Conservation (phyloP, 2,113 vertebrate species). For the Phycodurus eques region DNA sequence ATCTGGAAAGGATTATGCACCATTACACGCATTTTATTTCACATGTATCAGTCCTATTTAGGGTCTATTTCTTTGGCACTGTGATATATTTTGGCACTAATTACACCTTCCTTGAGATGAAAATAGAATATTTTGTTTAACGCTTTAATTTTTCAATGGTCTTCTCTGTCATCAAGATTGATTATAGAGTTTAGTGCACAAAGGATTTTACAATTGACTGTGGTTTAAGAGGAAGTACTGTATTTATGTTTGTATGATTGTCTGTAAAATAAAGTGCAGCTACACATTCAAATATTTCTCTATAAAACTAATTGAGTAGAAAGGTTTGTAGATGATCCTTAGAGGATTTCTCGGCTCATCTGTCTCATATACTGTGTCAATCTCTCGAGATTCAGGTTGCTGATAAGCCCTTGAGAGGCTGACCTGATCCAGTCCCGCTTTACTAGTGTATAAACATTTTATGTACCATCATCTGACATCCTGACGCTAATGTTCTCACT, state of each 20-base stretch:
- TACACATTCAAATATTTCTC: conserved; percentile 3
- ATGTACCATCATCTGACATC: conserved; percentile 31
- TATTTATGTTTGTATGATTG: background rate
- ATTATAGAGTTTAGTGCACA: conserved; percentile 16
- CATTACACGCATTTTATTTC: conserved; percentile 37
- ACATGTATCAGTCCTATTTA: conserved; percentile 43
- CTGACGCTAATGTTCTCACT: conserved; percentile 37
- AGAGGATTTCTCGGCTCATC: conserved; percentile 46
- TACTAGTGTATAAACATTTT: conserved; percentile 33
- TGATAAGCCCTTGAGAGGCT: conserved; percentile 51
- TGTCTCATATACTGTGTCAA: conserved; percentile 27
- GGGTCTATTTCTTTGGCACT: conserved; percentile 29
- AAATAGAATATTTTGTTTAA: conserved; percentile 41
- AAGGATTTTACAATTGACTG: background rate
- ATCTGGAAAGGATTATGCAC: conserved; percentile 59
- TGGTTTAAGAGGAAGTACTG: background rate
- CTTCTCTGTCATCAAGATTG: conserved; percentile 41
- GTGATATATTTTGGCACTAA: conserved; percentile 39
- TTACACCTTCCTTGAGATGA: conserved; percentile 36
- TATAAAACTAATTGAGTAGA: conserved; percentile 17
- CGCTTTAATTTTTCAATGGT: conserved; percentile 29
- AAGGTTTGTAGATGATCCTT: conserved; percentile 41
- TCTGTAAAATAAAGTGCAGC: background rate
- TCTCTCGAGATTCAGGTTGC: conserved; percentile 50
- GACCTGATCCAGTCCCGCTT: conserved; percentile 36